A percentile compares a stretch with the other conserved stretches of the same genome.
phyloP scores from a whole-genome alignment of 2,888 invertebrate genomes.

The Orchesella flavescens region DNA sequence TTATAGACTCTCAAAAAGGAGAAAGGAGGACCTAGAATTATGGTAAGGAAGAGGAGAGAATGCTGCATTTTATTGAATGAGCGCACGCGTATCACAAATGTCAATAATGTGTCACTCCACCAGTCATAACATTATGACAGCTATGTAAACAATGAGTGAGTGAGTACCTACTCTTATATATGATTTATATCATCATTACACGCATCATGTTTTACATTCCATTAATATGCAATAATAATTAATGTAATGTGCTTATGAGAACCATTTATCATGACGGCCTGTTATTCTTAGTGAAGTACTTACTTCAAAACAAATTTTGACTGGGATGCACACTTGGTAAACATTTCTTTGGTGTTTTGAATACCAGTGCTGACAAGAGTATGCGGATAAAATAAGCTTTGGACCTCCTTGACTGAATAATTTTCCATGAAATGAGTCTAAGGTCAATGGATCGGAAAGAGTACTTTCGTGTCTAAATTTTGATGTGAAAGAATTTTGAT shows the following conservation, averaged over 20 bases:
- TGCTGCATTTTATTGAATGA: neutral
- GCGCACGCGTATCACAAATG: slow-evolving; percentile 19
- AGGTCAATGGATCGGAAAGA: slow-evolving; percentile 50
- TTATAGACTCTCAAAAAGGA: neutral
- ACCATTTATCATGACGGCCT: neutral
- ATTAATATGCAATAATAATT: no score
- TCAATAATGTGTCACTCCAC: slow-evolving; percentile 54
- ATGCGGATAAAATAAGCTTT: neutral
- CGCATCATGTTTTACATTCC: neutral
- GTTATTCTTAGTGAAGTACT: neutral
- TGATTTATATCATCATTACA: neutral
- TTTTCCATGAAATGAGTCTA: slow-evolving; percentile 51
- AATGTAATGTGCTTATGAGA: no score
- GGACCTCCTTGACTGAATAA: slow-evolving; percentile 25
- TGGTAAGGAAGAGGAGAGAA: neutral
- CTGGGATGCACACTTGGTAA: neutral
- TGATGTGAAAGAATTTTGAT: slow-evolving; percentile 6
- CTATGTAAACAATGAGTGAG: neutral
- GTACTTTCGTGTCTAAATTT: neutral
- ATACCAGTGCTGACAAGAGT: neutral
- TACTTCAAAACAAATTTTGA: neutral
- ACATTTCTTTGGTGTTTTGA: neutral
- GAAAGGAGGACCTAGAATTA: neutral
- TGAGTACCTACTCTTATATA: neutral
- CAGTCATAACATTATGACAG: slow-evolving; percentile 55